Base-by-base conservation (phyloP, 2,113 vertebrate genomes). In the Mesoclemmys tuberculata region DNA sequence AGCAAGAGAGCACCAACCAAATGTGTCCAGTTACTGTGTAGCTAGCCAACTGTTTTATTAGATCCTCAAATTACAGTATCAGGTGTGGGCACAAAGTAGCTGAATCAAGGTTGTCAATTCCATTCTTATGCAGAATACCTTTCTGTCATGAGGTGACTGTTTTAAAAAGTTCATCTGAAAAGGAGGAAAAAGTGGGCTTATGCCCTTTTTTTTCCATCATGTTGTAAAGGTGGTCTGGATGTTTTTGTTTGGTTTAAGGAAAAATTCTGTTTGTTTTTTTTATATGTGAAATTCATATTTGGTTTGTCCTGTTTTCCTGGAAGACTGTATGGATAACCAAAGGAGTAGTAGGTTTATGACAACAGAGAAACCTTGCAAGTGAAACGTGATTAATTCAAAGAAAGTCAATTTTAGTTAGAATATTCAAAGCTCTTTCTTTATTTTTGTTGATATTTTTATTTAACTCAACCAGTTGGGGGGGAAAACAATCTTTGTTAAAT, bases 191-290 rank as follows among this genome's bases (percentile, higher is more conserved):
- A 90, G 10, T 26, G 4, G 12, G 58, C 92, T 89, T 2, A 35
- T 8, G 1, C 3, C 61, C 46, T 87, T 61, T 61, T 31, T 74
- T 55, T 19, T n/a, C n/a, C 54, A 41, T 31, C 87, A 58, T 16
- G 35, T 2, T 68, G 8, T n/a, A 85, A 81, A 64, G 74, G 84
- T 93, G 4, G 22, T 89, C 89, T 88, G 38, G 44, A 87, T 52
- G 18, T 31, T 81, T 74, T 74, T 24, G 71, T 74, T 22, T 22
- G 71, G 6, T 74, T 12, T 74, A 24, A 22, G 38, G 21, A 38
- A 38, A 24, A 41, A 38, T 41, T 58, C 24, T 74, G n/a, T 24
- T 74, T 74, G 10, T 14, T 64, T 68, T 38, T 71, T 22, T 71
- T 44, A 27, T 12, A 75, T 14, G 24, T 75, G 22, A 26, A 75